Evolutionary conservation across 2,113 vertebrate species (phyloP), one percentile per base, ranked within the genome.

Genomic region (Tachysurus vachellii): DNA sequence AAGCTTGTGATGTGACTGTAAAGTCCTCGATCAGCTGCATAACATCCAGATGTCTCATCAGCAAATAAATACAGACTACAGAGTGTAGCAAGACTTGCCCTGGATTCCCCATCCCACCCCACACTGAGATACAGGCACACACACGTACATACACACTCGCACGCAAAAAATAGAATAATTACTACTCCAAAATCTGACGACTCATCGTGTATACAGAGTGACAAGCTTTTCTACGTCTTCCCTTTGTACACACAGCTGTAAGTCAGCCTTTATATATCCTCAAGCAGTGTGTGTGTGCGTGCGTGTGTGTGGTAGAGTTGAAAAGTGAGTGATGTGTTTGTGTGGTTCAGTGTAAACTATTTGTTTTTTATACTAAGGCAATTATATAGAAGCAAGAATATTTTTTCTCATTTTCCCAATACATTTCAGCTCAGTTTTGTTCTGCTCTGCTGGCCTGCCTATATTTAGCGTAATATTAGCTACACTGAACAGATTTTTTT

Each of bases 31-130:
- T 85, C 84, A 85, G 84, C 44, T 59, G 42, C 66, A 68, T 31
- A 83, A 13, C 44, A 68, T 70, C 82, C 64, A 83, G 70, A 61
- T 79, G 61, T 75, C 57, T 75, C 44, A 14, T n/a, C 57, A 85
- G 26, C 12, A 64, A 79, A 79, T 66, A 85, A 85, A 77, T 53
- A 77, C 73, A 64, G 42, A 31, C 42, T 64, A 54, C 73, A 66
- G 44, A 62, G 42, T 44, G 26, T 26, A 76, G 68, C 87, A 54
- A 64, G 47, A 79, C 26, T 79, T 14, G 12, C 23, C n/a, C 75
- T n/a, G 50, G 7, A 9, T 54, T 9, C 14, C 13, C 73, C 28
- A 26, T 1, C 13, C 68, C 76, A 70, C 68, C 47, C 44, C 5
- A 7, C 23, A 0, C 66, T 7, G 64, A 28, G 54, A 54, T 42